These are phyloP conservation scores for Plebejus argus DNA, from an alignment of 2,888 invertebrate genomes.

Conservation along the genomic window DNA sequence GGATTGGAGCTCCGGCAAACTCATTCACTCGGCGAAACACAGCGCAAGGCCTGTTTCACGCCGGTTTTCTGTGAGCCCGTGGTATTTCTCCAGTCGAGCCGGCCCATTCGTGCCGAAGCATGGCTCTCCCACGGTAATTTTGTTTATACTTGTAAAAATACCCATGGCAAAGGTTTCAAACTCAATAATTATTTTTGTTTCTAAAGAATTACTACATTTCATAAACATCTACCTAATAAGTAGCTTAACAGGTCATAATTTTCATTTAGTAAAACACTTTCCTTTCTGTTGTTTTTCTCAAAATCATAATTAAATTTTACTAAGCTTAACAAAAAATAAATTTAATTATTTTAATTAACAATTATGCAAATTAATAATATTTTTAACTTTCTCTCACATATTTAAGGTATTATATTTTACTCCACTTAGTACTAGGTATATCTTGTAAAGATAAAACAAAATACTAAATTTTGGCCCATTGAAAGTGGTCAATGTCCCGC, in stretches of 20 bases:
- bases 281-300: neutral
- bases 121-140: no score
- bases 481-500: neutral
- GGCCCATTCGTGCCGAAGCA: no score
- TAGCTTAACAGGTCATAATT: neutral
- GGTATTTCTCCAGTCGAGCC: no score
- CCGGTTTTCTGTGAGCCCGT: no score
- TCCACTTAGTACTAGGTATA: neutral
- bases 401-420: neutral
- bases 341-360: neutral
- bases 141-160: no score
- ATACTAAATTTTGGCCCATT: neutral
- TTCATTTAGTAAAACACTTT: neutral
- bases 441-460: neutral
- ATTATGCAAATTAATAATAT: constrained; percentile 11
- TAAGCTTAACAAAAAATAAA: neutral
- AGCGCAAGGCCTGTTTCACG: no score
- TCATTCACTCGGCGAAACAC: no score
- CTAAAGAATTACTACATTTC: neutral
- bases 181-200: neutral
- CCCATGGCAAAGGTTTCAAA: neutral
- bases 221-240: neutral
- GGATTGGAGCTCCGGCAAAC: no score
- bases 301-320: neutral
- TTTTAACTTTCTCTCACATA: neutral